Conservation (phyloP, 2,797 vertebrate species). For the Astyanax mexicanus region DNA sequence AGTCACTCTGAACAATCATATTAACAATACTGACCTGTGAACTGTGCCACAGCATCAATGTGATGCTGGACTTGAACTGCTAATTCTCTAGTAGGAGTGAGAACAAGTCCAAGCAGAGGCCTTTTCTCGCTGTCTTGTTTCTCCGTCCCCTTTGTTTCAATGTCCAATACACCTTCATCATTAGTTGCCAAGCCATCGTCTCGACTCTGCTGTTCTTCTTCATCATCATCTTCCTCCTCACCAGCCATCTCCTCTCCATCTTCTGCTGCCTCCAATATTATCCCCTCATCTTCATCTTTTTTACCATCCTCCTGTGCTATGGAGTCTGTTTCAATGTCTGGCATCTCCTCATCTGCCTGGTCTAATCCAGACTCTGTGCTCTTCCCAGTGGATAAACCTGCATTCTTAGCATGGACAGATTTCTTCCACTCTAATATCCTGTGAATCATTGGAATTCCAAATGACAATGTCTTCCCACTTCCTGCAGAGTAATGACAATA, state of each 20-base stretch:
- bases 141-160: not conserved
- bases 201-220: constrained; percentile 48
- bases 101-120: constrained; percentile 91
- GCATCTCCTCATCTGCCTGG: not conserved
- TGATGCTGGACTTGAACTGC: constrained; percentile 97
- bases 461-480: constrained; percentile 95
- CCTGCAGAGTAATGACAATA: constrained; percentile 73
- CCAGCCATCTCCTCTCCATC: constrained; percentile 52
- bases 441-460: constrained; percentile 96
- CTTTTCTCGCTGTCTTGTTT: constrained; percentile 50
- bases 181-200: constrained; percentile 28
- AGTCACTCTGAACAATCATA: not conserved
- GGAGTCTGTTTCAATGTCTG: not conserved
- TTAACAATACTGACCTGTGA: constrained; percentile 82
- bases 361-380: not conserved
- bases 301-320: not conserved
- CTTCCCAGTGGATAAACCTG: not conserved
- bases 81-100: constrained; percentile 95
- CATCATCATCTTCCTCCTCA: constrained; percentile 61
- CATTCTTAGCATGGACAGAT: constrained; percentile 22
- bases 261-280: not conserved
- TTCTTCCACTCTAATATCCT: constrained; percentile 87
- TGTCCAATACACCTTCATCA: constrained; percentile 39
- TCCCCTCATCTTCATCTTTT: constrained; percentile 17
- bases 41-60: constrained; percentile 91